A percentile compares a stretch with the other conserved stretches of the same genome.
Evolutionary conservation across 2,888 invertebrate genomes (phyloP).

Genomic region (Idaea dimidiata): DNA sequence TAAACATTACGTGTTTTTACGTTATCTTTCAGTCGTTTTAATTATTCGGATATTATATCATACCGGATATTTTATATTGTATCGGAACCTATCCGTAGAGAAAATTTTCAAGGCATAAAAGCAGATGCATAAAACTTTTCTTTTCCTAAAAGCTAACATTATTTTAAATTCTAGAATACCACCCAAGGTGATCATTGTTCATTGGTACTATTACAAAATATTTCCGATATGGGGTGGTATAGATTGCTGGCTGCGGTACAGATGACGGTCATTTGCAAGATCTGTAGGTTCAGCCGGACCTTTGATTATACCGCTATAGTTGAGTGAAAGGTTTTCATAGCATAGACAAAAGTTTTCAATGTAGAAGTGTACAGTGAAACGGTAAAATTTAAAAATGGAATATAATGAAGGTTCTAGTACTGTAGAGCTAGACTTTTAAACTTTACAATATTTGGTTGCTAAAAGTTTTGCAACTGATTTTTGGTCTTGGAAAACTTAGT

Average conservation of each 20-base stretch:
- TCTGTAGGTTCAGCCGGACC: slow-evolving; percentile 6
- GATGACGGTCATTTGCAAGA: not conserved
- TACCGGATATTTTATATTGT: too few relatives aligned
- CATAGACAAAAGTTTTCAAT: not conserved
- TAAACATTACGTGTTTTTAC: too few relatives aligned
- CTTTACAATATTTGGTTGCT: not conserved
- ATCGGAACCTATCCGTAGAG: too few relatives aligned
- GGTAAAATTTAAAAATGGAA: too few relatives aligned
- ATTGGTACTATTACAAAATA: not conserved
- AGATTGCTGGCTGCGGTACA: slow-evolving; percentile 2
- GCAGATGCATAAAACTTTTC: not conserved
- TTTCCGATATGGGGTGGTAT: not conserved
- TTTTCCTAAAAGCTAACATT: not conserved
- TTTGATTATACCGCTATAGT: slow-evolving; percentile 10
- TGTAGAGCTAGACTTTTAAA: not conserved
- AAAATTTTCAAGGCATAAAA: not conserved
- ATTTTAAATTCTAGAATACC: not conserved
- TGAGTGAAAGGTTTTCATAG: slow-evolving; percentile 4
- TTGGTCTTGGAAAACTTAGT: not conserved
- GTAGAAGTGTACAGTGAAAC: not conserved
- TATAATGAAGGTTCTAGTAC: too few relatives aligned
- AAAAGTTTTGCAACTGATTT: not conserved
- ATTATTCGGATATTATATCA: too few relatives aligned
- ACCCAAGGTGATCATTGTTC: not conserved
- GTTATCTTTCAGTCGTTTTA: too few relatives aligned